Base-by-base conservation (phyloP, 2,888 invertebrate species). In the Zele albiditarsus region DNA sequence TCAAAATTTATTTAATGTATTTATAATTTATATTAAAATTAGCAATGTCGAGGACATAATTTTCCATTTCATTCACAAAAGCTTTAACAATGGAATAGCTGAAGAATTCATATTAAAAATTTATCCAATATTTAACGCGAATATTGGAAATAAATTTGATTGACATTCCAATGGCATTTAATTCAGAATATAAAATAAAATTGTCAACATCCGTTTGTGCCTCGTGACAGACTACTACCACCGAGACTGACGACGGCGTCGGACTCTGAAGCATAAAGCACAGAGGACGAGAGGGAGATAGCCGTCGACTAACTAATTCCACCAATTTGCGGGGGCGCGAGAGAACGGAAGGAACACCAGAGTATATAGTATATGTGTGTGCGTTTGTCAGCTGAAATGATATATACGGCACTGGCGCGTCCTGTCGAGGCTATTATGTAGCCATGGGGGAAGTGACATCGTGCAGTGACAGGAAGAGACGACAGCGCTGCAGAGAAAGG, bases 401-500 rank as follows among this genome's bases (percentile, higher is more conserved):
- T 78, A 79, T 77, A 78, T 77, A 74, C 23, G 74, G 73, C 49
- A 25, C 14, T 25, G 69, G 49, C 46, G 70, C 72, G 66, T 77
- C 73, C 77, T 78, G 75, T 75, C 73, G 71, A 49, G 69, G 70
- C 75, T 78, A 80, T 79, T 78, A 77, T 77, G 74, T 77, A 57
- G 73, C 79, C 76, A 78, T 77, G 78, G 74, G 77, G 74, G 49
- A 73, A 79, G 79, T 78, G 76, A 76, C 71, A 75, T 80, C 79
- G 74, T 77, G 79, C 74, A 83, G 80, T 82, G 82, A 84, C 84
- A 80, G 77, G 80, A 77, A 80, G 80, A 81, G 83, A 77, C 65
- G 57, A 65, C 71, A 71, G 38, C 38, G 8, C 38, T 38, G 38
- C 8, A 38, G 12, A 38, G 38, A 12, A 38, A 58, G 58, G 62